A percentile compares a stretch with the other conserved stretches of the same genome.
These are phyloP conservation scores for Abrostola triplasia DNA, from an alignment of 2,888 invertebrate genomes.

Conservation along the genomic window DNA sequence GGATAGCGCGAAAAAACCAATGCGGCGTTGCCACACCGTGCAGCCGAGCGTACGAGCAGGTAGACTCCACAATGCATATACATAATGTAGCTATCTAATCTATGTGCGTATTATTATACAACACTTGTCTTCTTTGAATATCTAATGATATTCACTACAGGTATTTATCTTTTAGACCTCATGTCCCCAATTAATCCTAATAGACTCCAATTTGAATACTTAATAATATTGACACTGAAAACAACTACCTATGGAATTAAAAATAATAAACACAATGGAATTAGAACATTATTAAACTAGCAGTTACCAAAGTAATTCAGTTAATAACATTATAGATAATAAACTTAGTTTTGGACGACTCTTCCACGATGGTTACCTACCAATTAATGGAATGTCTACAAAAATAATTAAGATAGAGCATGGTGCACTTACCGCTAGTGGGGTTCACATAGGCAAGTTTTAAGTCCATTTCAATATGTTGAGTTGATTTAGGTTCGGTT, in stretches of 20 bases:
- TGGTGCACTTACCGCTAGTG: conserved; percentile 86
- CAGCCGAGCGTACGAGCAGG: conserved; percentile 82
- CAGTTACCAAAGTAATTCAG: conserved; percentile 16
- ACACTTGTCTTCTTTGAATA: conserved; percentile 78
- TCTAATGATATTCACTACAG: conserved; percentile 60
- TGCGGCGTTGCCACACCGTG: conserved; percentile 87
- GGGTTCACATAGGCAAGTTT: conserved; percentile 90
- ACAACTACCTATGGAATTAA: conserved; percentile 16
- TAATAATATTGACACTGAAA: conserved; percentile 53
- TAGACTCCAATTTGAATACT: conserved; percentile 69
- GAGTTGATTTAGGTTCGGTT: conserved; percentile 83
- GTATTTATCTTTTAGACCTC: conserved; percentile 69
- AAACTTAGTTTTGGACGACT: conserved; percentile 18
- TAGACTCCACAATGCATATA: conserved; percentile 80
- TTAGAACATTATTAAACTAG: conserved; percentile 3
- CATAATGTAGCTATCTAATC: conserved; percentile 61
- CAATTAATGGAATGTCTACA: conserved; percentile 27
- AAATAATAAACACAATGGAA: neutral
- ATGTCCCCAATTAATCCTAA: conserved; percentile 75
- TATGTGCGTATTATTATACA: conserved; percentile 78
- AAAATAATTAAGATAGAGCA: conserved; percentile 43
- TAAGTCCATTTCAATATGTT: conserved; percentile 88
- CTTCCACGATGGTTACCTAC: conserved; percentile 26
- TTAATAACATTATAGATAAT: conserved; percentile 10
- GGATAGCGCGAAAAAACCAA: conserved; percentile 82